Percentiles rank a stretch among this genome's conserved stretches.
Conservation (phyloP, 2,797 vertebrate genomes). For the Hirundo rustica region DNA sequence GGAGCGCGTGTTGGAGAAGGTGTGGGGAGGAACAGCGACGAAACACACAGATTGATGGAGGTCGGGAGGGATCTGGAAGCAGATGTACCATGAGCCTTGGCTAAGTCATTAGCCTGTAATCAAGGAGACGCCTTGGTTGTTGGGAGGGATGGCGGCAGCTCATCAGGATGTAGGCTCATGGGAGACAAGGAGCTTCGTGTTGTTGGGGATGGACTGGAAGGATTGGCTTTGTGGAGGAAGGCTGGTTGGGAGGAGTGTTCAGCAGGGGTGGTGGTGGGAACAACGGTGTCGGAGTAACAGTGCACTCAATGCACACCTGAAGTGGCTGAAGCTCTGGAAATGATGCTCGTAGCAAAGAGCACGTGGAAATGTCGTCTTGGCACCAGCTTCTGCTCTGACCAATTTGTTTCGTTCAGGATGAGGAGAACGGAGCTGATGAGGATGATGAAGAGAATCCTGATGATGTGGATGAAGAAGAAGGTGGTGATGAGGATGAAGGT, state of each 20-base stretch:
- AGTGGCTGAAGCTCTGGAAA: neutral
- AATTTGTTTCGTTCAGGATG: conserved; percentile 63
- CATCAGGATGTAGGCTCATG: neutral
- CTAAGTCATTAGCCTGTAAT: neutral
- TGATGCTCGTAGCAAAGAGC: neutral
- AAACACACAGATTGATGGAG: neutral
- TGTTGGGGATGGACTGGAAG: conserved; percentile 29
- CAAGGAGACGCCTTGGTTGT: neutral
- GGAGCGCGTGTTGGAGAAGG: neutral
- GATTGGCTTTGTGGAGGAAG: neutral
- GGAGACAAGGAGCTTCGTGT: conserved; percentile 23
- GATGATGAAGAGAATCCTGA: conserved; percentile 76
- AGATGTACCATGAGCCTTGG: neutral
- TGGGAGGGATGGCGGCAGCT: neutral
- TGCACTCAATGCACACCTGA: neutral
- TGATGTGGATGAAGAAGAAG: conserved; percentile 78
- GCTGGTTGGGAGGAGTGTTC: neutral
- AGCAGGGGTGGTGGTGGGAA: neutral
- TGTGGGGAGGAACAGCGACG: neutral
- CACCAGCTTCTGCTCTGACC: neutral
- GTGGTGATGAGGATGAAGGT: conserved; percentile 78
- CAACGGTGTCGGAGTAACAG: fast-evolving
- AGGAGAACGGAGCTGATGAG: conserved; percentile 79
- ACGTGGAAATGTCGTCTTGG: neutral
- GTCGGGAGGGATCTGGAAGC: neutral